Percentiles rank a stretch among this genome's conserved stretches.
These are phyloP conservation scores for Octopus sinensis DNA, from an alignment of 1,140 invertebrate genomes.

Conservation along the genomic window DNA sequence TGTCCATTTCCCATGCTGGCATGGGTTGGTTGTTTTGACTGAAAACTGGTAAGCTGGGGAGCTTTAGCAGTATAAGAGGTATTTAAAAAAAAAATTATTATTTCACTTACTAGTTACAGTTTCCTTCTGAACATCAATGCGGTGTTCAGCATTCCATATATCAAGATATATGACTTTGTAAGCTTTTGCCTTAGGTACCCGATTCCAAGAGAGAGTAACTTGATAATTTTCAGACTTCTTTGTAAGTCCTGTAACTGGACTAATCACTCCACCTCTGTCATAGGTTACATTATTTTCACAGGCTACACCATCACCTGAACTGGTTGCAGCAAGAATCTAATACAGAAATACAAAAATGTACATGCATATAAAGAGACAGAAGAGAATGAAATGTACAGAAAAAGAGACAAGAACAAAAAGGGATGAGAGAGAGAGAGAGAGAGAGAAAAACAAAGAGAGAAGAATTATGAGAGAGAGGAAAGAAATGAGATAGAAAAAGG, in stretches of 20 bases:
- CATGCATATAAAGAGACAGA: too few relatives aligned
- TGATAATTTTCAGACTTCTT: neutral
- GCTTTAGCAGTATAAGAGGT: too few relatives aligned
- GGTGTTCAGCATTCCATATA: slow-evolving; percentile 1
- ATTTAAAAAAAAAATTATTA: neutral
- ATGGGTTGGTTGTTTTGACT: too few relatives aligned
- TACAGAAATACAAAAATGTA: neutral
- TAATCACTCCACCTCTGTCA: neutral
- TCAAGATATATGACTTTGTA: neutral
- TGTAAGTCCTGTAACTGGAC: neutral
- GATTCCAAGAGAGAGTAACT: neutral
- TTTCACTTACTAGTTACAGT: neutral
- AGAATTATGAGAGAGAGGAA: too few relatives aligned
- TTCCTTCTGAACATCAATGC: neutral
- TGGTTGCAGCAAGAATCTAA: neutral
- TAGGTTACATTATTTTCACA: neutral
- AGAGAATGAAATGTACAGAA: too few relatives aligned
- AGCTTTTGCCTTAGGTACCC: neutral
- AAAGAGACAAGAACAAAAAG: too few relatives aligned
- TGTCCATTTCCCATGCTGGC: too few relatives aligned
- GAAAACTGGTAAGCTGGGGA: too few relatives aligned
- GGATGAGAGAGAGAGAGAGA: too few relatives aligned
- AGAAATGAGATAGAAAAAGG: too few relatives aligned
- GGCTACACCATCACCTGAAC: neutral
- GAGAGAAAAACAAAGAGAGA: too few relatives aligned